A percentile compares a stretch with the other conserved stretches of the same genome.
phyloP scores from a whole-genome alignment of 2,113 vertebrate species.

The Stigmatopora argus region DNA sequence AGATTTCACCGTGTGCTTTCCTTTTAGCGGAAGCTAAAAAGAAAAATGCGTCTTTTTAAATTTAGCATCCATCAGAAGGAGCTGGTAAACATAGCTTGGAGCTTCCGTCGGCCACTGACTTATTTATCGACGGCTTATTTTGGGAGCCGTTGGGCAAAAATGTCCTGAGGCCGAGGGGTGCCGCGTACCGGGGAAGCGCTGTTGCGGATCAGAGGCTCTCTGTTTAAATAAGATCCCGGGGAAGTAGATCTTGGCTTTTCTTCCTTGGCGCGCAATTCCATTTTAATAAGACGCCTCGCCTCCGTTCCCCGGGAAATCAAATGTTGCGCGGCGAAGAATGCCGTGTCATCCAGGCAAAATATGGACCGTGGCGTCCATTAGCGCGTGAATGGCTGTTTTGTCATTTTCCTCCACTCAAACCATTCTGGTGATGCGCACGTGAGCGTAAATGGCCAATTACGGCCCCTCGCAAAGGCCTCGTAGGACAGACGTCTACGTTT shows the following conservation, averaged over 20 bases:
- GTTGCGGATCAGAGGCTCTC: too few relatives aligned
- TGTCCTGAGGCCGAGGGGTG: too few relatives aligned
- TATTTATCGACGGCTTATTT: too few relatives aligned
- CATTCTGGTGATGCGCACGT: constrained; percentile 23
- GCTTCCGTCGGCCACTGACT: too few relatives aligned
- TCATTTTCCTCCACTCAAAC: constrained; percentile 51
- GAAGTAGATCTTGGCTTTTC: constrained; percentile 9
- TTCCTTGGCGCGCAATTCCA: constrained; percentile 39
- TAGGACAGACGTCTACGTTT: constrained; percentile 6
- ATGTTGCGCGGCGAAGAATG: constrained; percentile 39
- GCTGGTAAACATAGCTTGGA: too few relatives aligned
- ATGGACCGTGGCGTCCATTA: constrained; percentile 46
- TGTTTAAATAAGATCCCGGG: constrained; percentile 9
- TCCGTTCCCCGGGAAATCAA: constrained; percentile 38
- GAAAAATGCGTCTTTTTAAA: too few relatives aligned
- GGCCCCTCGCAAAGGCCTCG: constrained; percentile 44
- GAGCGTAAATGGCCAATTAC: constrained; percentile 54
- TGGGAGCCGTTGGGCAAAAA: too few relatives aligned
- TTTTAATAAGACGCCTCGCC: constrained; percentile 55
- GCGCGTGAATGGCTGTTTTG: constrained; percentile 52
- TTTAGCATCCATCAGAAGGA: too few relatives aligned
- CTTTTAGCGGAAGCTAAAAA: too few relatives aligned
- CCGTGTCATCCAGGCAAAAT: constrained; percentile 30
- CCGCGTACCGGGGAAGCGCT: too few relatives aligned
- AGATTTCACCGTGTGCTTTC: too few relatives aligned